Base-by-base conservation (phyloP, 2,888 invertebrate species). In the Pilophorus perplexus region DNA sequence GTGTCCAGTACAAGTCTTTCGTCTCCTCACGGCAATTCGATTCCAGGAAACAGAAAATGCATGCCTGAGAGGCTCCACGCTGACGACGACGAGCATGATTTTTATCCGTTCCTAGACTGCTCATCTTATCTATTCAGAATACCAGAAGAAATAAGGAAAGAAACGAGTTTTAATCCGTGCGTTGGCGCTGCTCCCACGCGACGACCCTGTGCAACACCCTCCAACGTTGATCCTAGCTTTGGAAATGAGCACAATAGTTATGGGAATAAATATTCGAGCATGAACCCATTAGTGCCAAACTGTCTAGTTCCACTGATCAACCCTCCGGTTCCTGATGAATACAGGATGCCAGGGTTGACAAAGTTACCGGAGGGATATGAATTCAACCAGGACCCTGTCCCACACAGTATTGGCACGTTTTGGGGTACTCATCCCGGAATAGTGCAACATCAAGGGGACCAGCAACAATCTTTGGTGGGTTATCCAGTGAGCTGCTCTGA, bases 91-190 rank as follows among this genome's bases (percentile, higher is more conserved):
- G 33, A 33, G 33, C 33, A 16, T 28, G 27, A 52, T 16, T 52
- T 28, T 16, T 28, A 52, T 28, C 52, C 52, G 6, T 52, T 52
- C 18, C 18, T 52, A 10, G 52, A 52, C 18, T 12, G 52, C 27
- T 10, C 52, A 16, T 52, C 52, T 14, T 52, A 28, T 16, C 16
- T 52, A 28, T 52, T 28, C 18, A 16, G 52, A 27, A 52, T 52
- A 3, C 52, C 52, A 12, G 28, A 52, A 28, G 52, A 52, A 16
- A 28, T 52, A 52, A n/a, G 52, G 28, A 52, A 52, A 27, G 25
- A 52, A 3, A 28, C 25, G 4, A 18, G 28, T 10, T 52, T 52
- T 28, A 52, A 52, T 16, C 52, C 52, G n/a, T 52, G 52, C 16
- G 52, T 52, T 5, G 52, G 52, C 2, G 28, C 52, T 14, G 27